These are phyloP conservation scores for Porphyrio hochstetteri DNA, from an alignment of 2,113 vertebrate genomes.

Conservation along the genomic window DNA sequence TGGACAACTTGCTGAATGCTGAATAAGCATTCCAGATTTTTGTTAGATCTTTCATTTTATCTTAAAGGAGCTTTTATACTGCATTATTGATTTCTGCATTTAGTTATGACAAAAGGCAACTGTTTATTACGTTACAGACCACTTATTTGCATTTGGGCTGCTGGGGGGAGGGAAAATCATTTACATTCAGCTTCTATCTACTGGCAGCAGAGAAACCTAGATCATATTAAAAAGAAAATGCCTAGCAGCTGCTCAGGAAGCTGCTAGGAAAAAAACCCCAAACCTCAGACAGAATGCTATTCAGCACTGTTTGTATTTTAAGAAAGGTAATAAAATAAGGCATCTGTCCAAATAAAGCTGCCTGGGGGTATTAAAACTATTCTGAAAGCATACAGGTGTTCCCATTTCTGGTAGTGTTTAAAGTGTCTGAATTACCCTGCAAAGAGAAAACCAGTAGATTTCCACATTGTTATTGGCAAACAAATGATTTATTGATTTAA, in stretches of 20 bases:
- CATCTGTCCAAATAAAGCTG: slow-evolving; percentile 27
- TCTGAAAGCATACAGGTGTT: neutral
- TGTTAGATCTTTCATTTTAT: neutral
- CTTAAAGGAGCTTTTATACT: neutral
- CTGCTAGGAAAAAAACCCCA: neutral
- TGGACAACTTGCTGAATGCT: neutral
- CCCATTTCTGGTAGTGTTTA: neutral
- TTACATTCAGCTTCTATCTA: slow-evolving; percentile 19
- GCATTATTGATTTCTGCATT: slow-evolving; percentile 18
- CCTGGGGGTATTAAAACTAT: neutral
- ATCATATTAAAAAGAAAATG: slow-evolving; percentile 31
- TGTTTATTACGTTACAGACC: neutral
- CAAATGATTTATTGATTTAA: neutral
- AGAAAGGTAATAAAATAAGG: slow-evolving; percentile 3
- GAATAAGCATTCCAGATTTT: neutral
- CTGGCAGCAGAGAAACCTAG: neutral
- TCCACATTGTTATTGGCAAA: neutral
- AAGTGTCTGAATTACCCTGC: neutral
- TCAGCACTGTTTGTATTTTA: neutral
- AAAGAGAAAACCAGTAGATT: neutral
- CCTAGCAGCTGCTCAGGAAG: slow-evolving; percentile 37
- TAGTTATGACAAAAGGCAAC: slow-evolving; percentile 9
- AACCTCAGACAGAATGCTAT: neutral
- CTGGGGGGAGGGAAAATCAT: neutral
- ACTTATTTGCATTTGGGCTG: slow-evolving; percentile 25